phyloP scores from a whole-genome alignment of 2,113 vertebrate genomes.

The Stercorarius parasiticus region DNA sequence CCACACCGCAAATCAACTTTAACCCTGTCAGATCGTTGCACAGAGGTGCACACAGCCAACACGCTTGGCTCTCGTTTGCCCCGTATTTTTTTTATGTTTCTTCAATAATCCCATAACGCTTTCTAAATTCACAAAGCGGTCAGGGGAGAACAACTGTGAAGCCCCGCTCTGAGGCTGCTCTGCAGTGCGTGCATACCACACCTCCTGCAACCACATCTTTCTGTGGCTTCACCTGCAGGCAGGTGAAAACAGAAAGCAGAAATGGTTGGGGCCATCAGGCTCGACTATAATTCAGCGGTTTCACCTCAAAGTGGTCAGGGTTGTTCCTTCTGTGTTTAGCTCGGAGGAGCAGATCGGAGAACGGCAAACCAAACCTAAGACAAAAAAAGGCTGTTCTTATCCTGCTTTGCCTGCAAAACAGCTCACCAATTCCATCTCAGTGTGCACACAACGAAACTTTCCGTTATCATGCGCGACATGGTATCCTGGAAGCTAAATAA shows the following conservation, averaged over 20 bases:
- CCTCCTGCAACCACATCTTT: not conserved
- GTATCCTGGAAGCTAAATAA: not conserved
- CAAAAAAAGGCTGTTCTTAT: not conserved
- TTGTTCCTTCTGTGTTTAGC: not conserved
- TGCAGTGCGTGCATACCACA: accelerated
- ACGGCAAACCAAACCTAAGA: not conserved
- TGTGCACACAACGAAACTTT: not conserved
- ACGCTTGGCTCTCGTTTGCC: not conserved
- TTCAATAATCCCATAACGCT: not conserved
- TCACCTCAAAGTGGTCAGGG: not conserved
- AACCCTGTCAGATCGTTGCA: accelerated
- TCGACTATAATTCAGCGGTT: not conserved
- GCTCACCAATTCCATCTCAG: not conserved
- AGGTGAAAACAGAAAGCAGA: not conserved
- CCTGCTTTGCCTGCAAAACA: not conserved
- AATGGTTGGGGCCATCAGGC: not conserved
- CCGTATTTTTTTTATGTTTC: accelerated
- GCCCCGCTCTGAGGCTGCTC: not conserved
- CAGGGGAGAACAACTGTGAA: not conserved
- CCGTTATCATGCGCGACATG: accelerated
- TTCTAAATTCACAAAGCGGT: not conserved
- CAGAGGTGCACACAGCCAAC: not conserved
- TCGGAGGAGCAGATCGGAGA: not conserved
- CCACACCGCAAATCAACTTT: not conserved
- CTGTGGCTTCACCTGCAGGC: not conserved